Evolutionary conservation across 1,140 invertebrate species (phyloP).

Genomic region (Sarcophaga peregrina): DNA sequence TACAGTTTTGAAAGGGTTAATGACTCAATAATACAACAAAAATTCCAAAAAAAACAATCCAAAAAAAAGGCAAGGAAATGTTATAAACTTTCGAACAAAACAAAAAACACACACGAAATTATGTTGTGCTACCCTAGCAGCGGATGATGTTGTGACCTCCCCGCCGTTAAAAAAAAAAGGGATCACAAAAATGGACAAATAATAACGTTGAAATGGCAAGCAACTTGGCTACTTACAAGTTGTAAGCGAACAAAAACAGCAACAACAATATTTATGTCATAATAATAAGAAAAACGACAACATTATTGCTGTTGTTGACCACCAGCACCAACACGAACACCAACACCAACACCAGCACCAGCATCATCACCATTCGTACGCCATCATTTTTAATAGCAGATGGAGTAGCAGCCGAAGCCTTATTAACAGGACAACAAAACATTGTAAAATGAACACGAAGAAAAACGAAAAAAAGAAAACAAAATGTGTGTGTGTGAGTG

Average conservation of each 20-base stretch:
- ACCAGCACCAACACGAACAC: neutral
- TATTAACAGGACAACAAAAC: too few species aligned
- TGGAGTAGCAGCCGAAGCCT: too few species aligned
- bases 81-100: too few species aligned
- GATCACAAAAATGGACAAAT: too few species aligned
- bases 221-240: neutral
- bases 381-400: too few species aligned
- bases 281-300: neutral
- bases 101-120: neutral
- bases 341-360: neutral
- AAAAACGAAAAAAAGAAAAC: too few species aligned
- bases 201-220: neutral
- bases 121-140: neutral
- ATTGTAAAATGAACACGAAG: too few species aligned
- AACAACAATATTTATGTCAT: slow-evolving; percentile 16
- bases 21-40: slow-evolving; percentile 23
- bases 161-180: too few species aligned
- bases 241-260: neutral
- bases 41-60: too few species aligned
- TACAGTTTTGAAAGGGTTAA: slow-evolving; percentile 25
- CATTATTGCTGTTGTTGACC: neutral
- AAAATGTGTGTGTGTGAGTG: too few species aligned
- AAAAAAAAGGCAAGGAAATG: slow-evolving; percentile 28
- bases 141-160: neutral
- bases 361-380: too few species aligned